Percentiles rank a stretch among this genome's conserved stretches.
Evolutionary conservation across 2,113 vertebrate genomes (phyloP).

Genomic region (Pedetes capensis): DNA sequence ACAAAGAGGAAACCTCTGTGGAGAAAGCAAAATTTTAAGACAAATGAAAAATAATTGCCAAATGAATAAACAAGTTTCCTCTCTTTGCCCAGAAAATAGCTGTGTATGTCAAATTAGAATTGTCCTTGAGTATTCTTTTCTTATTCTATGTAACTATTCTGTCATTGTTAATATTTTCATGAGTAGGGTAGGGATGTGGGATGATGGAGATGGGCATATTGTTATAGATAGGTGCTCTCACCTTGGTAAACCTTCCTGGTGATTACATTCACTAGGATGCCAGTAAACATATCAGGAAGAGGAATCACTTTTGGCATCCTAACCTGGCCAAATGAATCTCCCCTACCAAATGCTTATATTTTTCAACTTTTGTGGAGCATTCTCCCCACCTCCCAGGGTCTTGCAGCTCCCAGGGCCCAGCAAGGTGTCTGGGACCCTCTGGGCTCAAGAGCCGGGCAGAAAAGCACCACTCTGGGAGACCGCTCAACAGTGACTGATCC

Average conservation of each 20-base stretch:
- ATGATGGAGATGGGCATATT: neutral
- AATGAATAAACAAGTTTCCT: neutral
- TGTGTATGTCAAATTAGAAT: neutral
- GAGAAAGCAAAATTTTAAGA: neutral
- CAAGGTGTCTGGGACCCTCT: too few relatives aligned
- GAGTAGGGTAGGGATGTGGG: too few relatives aligned
- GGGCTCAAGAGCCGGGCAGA: too few relatives aligned
- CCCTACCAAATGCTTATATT: slow-evolving; percentile 33
- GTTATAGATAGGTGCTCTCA: neutral
- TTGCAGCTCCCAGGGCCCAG: too few relatives aligned
- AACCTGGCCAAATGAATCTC: neutral
- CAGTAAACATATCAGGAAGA: slow-evolving; percentile 2
- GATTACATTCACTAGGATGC: neutral
- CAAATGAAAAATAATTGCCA: neutral
- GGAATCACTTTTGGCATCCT: slow-evolving; percentile 10
- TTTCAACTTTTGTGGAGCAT: too few relatives aligned
- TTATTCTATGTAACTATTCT: neutral
- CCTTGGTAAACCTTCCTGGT: neutral
- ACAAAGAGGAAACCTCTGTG: neutral
- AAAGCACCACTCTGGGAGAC: too few relatives aligned
- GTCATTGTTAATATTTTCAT: neutral
- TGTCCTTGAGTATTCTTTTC: neutral
- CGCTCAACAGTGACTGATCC: too few relatives aligned
- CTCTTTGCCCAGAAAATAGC: neutral
- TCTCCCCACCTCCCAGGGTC: too few relatives aligned